Conservation (phyloP, 2,113 vertebrate genomes). For the Leptobrachium ailaonicum region DNA sequence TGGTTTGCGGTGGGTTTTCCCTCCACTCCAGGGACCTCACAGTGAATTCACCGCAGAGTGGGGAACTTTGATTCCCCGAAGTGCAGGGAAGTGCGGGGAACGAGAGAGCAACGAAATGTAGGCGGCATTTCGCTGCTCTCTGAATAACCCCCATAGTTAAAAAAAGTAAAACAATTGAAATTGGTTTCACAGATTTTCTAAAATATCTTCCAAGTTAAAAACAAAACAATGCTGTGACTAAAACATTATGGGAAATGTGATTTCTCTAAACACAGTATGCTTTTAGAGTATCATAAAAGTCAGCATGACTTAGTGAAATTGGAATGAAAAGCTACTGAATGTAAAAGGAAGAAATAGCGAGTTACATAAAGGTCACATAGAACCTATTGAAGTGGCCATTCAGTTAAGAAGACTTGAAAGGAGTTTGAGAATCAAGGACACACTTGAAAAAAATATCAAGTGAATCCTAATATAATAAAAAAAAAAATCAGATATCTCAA, state of each 20-base stretch:
- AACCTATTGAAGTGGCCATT: constrained; percentile 8
- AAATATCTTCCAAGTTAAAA: no score
- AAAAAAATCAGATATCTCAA: no score
- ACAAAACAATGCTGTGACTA: not conserved
- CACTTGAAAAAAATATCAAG: not conserved
- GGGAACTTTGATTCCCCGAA: no score
- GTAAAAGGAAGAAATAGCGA: constrained; percentile 9
- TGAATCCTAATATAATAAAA: not conserved
- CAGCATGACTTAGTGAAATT: constrained; percentile 22
- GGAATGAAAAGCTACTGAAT: constrained; percentile 11
- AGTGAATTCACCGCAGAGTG: no score
- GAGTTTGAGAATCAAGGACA: not conserved
- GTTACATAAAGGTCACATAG: constrained; percentile 24
- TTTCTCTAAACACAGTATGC: not conserved
- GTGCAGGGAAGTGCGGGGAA: no score
- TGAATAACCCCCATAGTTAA: no score
- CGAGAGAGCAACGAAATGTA: no score
- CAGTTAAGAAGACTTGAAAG: not conserved
- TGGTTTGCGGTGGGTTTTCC: no score
- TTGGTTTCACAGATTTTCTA: no score
- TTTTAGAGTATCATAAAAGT: constrained; percentile 21
- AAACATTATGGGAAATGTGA: constrained; percentile 1
- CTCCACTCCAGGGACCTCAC: no score
- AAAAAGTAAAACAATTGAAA: no score
- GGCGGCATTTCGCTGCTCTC: no score